Percentiles rank a stretch among this genome's conserved stretches.
Conservation (phyloP, 2,888 invertebrate species). For the Catocala nupta region DNA sequence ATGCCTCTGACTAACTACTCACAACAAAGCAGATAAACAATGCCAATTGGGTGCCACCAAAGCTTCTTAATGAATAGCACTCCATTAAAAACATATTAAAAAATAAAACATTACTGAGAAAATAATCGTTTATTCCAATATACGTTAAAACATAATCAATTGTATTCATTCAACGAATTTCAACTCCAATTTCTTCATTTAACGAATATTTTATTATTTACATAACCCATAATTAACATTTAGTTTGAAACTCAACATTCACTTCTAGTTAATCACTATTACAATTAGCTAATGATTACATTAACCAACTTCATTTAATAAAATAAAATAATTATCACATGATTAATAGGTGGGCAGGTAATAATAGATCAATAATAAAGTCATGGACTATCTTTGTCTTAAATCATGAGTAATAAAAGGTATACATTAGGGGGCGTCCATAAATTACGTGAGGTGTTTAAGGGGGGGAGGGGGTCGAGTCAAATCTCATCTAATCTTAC, state of each 20-base stretch:
- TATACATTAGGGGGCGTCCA: too few relatives aligned
- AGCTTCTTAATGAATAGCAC: background rate
- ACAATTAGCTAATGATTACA: slow-evolving; percentile 21
- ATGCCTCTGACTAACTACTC: too few relatives aligned
- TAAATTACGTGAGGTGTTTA: too few relatives aligned
- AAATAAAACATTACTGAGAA: slow-evolving; percentile 18
- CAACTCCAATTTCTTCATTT: background rate
- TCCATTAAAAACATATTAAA: background rate
- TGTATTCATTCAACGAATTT: slow-evolving; percentile 1
- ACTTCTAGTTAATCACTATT: slow-evolving; percentile 19
- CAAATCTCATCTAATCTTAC: too few relatives aligned
- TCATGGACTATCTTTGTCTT: background rate
- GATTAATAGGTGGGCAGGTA: slow-evolving; percentile 57
- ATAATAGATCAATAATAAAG: slow-evolving; percentile 17
- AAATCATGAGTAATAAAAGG: too few relatives aligned
- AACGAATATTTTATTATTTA: slow-evolving; percentile 29
- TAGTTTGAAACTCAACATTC: slow-evolving; percentile 29
- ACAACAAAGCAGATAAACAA: too few relatives aligned
- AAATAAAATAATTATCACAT: slow-evolving; percentile 56
- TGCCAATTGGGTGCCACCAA: too few relatives aligned
- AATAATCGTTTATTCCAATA: slow-evolving; percentile 47
- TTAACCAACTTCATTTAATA: slow-evolving; percentile 25
- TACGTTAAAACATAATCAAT: slow-evolving; percentile 5
- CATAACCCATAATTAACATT: slow-evolving; percentile 33
- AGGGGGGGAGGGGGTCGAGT: too few relatives aligned